A percentile compares a stretch with the other conserved stretches of the same genome.
Conservation (phyloP, 2,888 invertebrate species). For the Polyommatus icarus region DNA sequence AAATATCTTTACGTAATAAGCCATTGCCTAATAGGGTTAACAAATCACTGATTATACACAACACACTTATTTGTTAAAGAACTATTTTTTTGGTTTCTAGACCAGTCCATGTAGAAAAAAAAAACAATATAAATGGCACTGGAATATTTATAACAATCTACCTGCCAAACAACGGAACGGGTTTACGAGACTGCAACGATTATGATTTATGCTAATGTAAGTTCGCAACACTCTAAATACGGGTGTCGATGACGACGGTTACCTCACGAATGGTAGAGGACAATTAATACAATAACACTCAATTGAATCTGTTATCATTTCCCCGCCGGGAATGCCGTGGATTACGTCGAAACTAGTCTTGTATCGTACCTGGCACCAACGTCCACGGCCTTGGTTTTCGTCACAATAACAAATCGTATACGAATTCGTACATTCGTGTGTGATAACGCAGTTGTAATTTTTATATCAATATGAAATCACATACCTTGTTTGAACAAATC, state of each 20-base stretch:
- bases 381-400: conserved; percentile 73
- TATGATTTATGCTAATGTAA: conserved; percentile 2
- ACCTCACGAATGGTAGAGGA: conserved; percentile 33
- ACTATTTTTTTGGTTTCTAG: neutral
- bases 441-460: neutral
- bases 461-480: conserved; percentile 35
- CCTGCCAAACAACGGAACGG: neutral
- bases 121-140: neutral
- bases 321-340: conserved; percentile 58
- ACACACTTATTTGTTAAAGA: neutral
- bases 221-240: conserved; percentile 28
- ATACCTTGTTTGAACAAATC: conserved; percentile 62
- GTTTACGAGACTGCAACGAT: neutral
- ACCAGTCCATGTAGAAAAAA: neutral
- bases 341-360: conserved; percentile 48
- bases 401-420: conserved; percentile 42
- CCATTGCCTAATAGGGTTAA: conserved; percentile 1
- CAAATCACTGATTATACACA: neutral
- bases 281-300: conserved; percentile 11
- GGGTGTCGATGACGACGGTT: conserved; percentile 31
- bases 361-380: conserved; percentile 67
- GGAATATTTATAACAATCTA: neutral
- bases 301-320: conserved; percentile 57
- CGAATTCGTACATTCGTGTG: neutral
- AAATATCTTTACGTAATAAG: neutral